Evolutionary conservation across 1,140 invertebrate genomes (phyloP).

Genomic region (Schlechtendalia chinensis): DNA sequence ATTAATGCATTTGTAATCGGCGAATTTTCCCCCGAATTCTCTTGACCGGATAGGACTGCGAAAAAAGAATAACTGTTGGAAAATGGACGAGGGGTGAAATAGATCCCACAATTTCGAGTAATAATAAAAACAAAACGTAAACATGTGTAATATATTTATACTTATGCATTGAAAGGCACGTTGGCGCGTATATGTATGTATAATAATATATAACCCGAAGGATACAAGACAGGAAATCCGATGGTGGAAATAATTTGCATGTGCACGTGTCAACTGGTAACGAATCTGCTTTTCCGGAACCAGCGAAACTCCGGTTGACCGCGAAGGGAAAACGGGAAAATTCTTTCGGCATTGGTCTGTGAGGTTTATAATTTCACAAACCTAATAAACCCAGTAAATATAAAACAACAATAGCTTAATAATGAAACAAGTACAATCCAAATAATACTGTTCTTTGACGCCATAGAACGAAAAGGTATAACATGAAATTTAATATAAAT

Average conservation of each 20-base stretch:
- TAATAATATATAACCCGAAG: neutral
- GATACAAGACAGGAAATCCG: no score
- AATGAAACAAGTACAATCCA: no score
- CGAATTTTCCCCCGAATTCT: neutral
- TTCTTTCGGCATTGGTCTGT: no score
- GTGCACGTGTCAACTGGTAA: slow-evolving; percentile 25
- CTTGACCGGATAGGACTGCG: neutral
- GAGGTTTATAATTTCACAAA: no score
- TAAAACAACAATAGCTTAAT: no score
- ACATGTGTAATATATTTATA: no score
- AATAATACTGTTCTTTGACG: no score
- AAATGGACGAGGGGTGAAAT: no score
- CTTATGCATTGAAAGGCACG: neutral
- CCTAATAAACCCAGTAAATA: no score
- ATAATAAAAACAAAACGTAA: slow-evolving; percentile 10
- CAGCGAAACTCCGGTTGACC: neutral
- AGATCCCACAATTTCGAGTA: no score
- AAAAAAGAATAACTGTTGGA: neutral
- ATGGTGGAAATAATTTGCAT: neutral
- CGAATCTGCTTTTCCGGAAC: slow-evolving; percentile 24
- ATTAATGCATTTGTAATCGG: slow-evolving; percentile 41
- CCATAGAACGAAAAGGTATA: no score
- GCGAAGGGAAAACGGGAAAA: neutral
- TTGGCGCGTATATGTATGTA: neutral
- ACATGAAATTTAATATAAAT: no score